These are phyloP conservation scores for Rhipidura dahli DNA, from an alignment of 2,113 vertebrate species.

Conservation along the genomic window DNA sequence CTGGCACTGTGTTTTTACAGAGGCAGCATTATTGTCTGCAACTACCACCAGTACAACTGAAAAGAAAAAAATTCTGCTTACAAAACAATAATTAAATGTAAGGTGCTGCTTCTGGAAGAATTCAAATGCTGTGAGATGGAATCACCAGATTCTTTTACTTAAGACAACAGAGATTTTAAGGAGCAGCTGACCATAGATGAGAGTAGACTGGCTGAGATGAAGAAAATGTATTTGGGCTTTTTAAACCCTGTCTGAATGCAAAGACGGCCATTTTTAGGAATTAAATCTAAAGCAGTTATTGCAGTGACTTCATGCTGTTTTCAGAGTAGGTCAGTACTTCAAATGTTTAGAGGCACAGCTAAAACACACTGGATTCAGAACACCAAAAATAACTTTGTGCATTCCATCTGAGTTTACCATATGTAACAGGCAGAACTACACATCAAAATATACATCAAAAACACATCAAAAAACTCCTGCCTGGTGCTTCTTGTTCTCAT, in stretches of 20 bases:
- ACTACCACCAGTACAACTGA: background rate
- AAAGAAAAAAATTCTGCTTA: background rate
- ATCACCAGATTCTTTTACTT: background rate
- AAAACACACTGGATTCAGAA: background rate
- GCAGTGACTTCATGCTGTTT: background rate
- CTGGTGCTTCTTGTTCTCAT: background rate
- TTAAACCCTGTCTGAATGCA: background rate
- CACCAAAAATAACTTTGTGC: background rate
- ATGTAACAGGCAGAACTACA: background rate
- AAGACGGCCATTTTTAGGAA: background rate
- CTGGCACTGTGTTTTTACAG: background rate
- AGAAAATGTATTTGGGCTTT: background rate
- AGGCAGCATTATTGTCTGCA: background rate
- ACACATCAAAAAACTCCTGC: background rate
- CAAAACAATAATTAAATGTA: background rate
- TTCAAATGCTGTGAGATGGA: background rate
- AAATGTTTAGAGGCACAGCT: background rate
- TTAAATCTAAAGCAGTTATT: background rate
- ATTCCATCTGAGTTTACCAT: background rate
- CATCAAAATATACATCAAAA: no score
- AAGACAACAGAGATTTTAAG: background rate
- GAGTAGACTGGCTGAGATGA: background rate
- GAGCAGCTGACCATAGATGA: background rate
- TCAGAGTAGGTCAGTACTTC: background rate
- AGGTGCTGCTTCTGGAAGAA: background rate